phyloP scores from a whole-genome alignment of 2,797 vertebrate species.

The Cebuella pygmaea region DNA sequence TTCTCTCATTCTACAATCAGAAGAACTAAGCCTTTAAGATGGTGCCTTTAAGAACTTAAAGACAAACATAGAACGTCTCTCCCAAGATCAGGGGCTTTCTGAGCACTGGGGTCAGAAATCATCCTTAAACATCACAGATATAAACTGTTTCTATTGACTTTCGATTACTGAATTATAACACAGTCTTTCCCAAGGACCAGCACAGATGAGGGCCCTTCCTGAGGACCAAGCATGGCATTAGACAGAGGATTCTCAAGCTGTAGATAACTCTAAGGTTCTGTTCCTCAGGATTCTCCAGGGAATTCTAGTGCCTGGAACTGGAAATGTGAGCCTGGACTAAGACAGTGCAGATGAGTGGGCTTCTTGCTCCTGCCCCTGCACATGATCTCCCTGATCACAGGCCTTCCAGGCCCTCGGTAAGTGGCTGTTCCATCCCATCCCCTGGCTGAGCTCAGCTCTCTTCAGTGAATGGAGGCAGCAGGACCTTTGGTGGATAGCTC shows the following conservation, averaged over 20 bases:
- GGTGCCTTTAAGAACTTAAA: not conserved
- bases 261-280: not conserved
- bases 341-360: fast-evolving
- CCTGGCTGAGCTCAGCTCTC: not conserved
- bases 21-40: not conserved
- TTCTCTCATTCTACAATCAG: not conserved
- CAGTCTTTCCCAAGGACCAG: not conserved
- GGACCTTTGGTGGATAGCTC: not conserved
- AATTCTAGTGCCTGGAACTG: not conserved
- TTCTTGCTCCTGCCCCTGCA: not conserved
- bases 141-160: not conserved
- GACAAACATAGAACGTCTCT: not conserved
- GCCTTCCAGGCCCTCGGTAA: not conserved
- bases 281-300: not conserved
- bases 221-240: not conserved
- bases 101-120: not conserved
- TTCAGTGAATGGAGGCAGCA: not conserved
- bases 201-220: too few relatives aligned
- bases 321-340: not conserved
- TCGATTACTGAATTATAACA: not conserved
- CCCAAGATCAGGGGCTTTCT: not conserved
- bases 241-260: not conserved
- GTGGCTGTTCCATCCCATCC: not conserved
- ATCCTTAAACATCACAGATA: not conserved
- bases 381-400: not conserved